Evolutionary conservation across 2,113 vertebrate species (phyloP).

Genomic region (Acanthisitta chloris): DNA sequence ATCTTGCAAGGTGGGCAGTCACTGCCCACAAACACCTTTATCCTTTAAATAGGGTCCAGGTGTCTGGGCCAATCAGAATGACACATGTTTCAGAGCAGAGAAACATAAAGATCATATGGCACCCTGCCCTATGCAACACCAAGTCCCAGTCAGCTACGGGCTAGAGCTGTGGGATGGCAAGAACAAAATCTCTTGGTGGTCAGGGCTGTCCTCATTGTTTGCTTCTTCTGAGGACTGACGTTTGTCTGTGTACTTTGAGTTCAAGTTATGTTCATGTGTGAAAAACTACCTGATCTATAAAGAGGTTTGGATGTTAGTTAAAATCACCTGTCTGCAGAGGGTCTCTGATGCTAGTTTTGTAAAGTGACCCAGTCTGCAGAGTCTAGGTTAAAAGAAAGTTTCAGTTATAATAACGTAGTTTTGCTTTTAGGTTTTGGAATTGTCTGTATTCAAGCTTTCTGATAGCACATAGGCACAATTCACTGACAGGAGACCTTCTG

Average conservation of each 20-base stretch:
- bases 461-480: background rate
- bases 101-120: fast-evolving
- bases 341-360: background rate
- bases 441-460: background rate
- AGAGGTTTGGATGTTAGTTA: background rate
- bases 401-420: background rate
- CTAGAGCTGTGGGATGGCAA: background rate
- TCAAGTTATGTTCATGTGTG: background rate
- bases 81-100: fast-evolving
- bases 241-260: background rate
- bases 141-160: background rate
- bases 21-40: too few relatives aligned
- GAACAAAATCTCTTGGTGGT: fast-evolving
- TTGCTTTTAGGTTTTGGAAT: background rate
- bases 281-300: background rate
- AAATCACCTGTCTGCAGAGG: background rate
- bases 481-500: background rate
- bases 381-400: background rate
- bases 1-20: background rate
- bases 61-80: background rate
- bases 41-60: fast-evolving
- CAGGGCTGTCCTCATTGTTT: background rate
- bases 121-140: background rate
- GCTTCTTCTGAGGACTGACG: background rate
- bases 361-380: background rate